Evolutionary conservation across 2,888 invertebrate genomes (phyloP).

Genomic region (Drosophila kuntzei): DNA sequence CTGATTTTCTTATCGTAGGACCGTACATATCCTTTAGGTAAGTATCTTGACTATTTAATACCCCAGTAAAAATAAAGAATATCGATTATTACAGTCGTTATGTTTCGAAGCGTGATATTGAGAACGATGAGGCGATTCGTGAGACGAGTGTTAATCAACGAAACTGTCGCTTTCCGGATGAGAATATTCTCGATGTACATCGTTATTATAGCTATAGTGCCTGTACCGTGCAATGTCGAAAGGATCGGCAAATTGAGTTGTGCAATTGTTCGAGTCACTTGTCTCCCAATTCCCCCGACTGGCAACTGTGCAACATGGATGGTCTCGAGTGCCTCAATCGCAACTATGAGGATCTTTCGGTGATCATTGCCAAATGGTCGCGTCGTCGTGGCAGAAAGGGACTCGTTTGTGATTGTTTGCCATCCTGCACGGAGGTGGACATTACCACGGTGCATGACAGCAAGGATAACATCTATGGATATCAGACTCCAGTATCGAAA

Average conservation of each 20-base stretch:
- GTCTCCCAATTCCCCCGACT: slow-evolving; percentile 87
- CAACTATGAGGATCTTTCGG: slow-evolving; percentile 88
- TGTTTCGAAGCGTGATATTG: slow-evolving; percentile 88
- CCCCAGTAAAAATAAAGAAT: background rate
- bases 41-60: slow-evolving; percentile 26
- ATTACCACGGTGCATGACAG: slow-evolving; percentile 87
- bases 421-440: slow-evolving; percentile 90
- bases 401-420: slow-evolving; percentile 89
- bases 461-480: slow-evolving; percentile 80
- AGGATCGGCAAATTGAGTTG: slow-evolving; percentile 87
- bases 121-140: slow-evolving; percentile 89
- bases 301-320: slow-evolving; percentile 88
- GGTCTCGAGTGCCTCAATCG: slow-evolving; percentile 89
- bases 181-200: slow-evolving; percentile 88
- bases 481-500: slow-evolving; percentile 82
- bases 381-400: slow-evolving; percentile 86
- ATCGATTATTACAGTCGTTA: slow-evolving; percentile 85
- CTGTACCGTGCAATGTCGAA: slow-evolving; percentile 90
- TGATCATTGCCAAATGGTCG: slow-evolving; percentile 89
- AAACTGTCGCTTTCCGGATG: slow-evolving; percentile 90
- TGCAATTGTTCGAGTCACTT: slow-evolving; percentile 91
- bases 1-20: slow-evolving; percentile 87
- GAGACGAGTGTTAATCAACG: slow-evolving; percentile 88
- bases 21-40: slow-evolving; percentile 86
- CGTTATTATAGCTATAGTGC: slow-evolving; percentile 90